Base-by-base conservation (phyloP, 1,140 invertebrate genomes). In the Drosophila tristis region DNA sequence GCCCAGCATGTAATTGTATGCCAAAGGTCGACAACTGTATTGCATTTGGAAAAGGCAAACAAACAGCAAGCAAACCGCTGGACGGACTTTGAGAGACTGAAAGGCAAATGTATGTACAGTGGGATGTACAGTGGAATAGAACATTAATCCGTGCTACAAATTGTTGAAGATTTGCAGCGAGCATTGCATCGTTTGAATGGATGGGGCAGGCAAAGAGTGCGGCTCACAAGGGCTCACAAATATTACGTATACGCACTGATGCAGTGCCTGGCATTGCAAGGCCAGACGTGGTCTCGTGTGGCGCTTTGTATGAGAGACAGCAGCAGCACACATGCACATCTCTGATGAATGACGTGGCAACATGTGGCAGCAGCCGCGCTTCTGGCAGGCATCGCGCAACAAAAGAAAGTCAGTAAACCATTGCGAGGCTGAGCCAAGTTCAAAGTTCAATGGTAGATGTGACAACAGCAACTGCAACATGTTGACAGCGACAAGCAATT, bases 381-480 rank as follows among this genome's bases (percentile, higher is more conserved):
- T 31, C 60, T 75, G 73, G 63, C 50, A 76, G 71, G 68, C 47
- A 44, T 44, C 56, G 23, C 50, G 20, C 35, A 66, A 71, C 61
- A 70, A 87, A 67, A 73, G 82, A 86, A 87, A 86, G 82, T 68
- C 70, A 80, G 62, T 67, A 66, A 73, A 47, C 42, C 59, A 72
- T 55, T 62, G 50, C 47, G 4, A 26, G 43, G 49, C 45, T 61
- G 71, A 39, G 80, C 66, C 84, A 87, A 86, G 82, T 86, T 86
- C 82, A 86, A 78, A 86, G 82, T 86, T 86, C 82, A 86, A 71
- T 78, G 81, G 48, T 70, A 73, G 77, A 63, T 25, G 60, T 44
- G 47, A 57, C 64, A 80, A 64, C 62, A 70, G 35, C 39, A 45
- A 60, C 47, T 60, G 67, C 59, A 78, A 55, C 56, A 67, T 66